phyloP scores from a whole-genome alignment of 2,888 invertebrate genomes.

The Ophion obscuratus region DNA sequence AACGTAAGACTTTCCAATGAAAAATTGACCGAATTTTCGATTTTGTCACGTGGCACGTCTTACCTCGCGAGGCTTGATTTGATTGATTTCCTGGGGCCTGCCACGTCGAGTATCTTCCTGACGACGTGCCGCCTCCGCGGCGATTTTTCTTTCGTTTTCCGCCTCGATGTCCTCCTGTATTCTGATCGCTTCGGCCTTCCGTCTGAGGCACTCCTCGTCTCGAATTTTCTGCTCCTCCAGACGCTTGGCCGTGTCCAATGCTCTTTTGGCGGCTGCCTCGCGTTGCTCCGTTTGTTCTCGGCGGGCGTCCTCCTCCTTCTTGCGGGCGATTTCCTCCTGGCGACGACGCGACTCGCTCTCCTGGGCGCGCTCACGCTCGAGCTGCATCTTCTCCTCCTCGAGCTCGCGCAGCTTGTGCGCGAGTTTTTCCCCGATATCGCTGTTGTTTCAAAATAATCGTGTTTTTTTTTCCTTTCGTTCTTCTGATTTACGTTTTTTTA shows the following conservation, averaged over 20 bases:
- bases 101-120: conserved; percentile 85
- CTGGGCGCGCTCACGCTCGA: conserved; percentile 83
- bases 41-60: conserved; percentile 35
- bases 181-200: conserved; percentile 77
- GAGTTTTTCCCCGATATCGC: conserved; percentile 86
- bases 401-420: conserved; percentile 86
- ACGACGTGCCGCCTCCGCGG: conserved; percentile 74
- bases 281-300: conserved; percentile 69
- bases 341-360: conserved; percentile 77
- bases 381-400: conserved; percentile 84
- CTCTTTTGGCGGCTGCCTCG: conserved; percentile 68
- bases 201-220: conserved; percentile 74
- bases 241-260: conserved; percentile 72
- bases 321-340: conserved; percentile 79
- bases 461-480: conserved; percentile 51
- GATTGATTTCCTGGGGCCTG: conserved; percentile 86
- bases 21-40: not conserved
- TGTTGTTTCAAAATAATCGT: conserved; percentile 70
- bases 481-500: conserved; percentile 16
- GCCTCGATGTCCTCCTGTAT: conserved; percentile 77
- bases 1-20: not conserved
- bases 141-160: conserved; percentile 79
- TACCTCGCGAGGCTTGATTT: conserved; percentile 89
- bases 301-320: conserved; percentile 77
- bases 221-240: conserved; percentile 75